Percentiles rank a stretch among this genome's conserved stretches.
These are phyloP conservation scores for Tragelaphus strepsiceros DNA, from an alignment of 2,113 vertebrate genomes.

Conservation along the genomic window DNA sequence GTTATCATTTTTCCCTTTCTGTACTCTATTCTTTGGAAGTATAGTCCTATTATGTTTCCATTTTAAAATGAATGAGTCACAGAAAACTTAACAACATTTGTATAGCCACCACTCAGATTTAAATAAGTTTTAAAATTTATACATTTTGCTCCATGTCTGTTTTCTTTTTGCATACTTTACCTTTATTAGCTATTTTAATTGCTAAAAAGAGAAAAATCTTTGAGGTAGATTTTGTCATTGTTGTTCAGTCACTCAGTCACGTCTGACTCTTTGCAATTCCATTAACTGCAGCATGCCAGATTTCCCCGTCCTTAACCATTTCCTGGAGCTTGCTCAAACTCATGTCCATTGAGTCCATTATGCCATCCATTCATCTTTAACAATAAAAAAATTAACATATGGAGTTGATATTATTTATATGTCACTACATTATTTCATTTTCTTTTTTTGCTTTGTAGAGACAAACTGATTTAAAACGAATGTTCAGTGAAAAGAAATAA, in stretches of 20 bases:
- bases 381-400: background rate
- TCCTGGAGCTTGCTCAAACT: background rate
- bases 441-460: background rate
- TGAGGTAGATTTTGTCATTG: background rate
- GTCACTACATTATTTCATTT: background rate
- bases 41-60: background rate
- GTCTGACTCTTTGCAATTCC: background rate
- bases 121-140: background rate
- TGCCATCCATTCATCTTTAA: background rate
- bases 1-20: background rate
- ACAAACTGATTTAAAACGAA: conserved; percentile 31
- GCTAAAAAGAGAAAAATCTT: background rate
- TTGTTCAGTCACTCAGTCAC: background rate
- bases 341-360: background rate
- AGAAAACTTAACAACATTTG: background rate
- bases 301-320: background rate
- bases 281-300: background rate
- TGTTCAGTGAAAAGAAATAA: background rate
- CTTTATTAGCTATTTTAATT: background rate
- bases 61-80: background rate
- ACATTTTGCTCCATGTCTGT: background rate
- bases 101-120: background rate
- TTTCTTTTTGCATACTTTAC: background rate
- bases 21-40: background rate
- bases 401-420: background rate